Base-by-base conservation (phyloP, 2,888 invertebrate species). In the Coelopa pilipes region DNA sequence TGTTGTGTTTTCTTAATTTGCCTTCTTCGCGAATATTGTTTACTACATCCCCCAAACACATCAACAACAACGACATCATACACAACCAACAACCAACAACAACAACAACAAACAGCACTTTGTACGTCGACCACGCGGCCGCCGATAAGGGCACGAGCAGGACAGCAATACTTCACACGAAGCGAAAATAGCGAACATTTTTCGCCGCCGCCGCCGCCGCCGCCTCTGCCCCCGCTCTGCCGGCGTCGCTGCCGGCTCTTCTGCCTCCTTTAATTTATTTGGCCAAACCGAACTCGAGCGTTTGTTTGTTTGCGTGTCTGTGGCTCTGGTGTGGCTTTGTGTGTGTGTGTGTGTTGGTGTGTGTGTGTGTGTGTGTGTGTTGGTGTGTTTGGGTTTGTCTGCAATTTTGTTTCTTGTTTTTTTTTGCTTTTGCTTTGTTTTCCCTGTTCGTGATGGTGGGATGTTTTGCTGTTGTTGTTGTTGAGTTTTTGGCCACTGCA, bases 211-310 rank as follows among this genome's bases (percentile, higher is more conserved):
- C 17, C 17, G 15, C 17, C 7, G 57, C 0, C 21, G 17, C 11
- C 17, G 53, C 7, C 34, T 53, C 17, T 11, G 50, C 50, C 50
- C 50, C 1, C 50, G 50, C 50, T 50, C 15, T 55, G 15, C 17
- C 12, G 55, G 5, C 12, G 57, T 57, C 57, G 13, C 12, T 17
- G 46, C 13, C 34, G 34, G 34, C 34, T 34, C 34, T 34, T 34
- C 34, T 34, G 55, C 67, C 53, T 68, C 67, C 67, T 55, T 68
- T 68, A 68, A 69, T 57, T 57, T 69, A 59, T 59, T 69, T 59
- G 55, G 46, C 59, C 15, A 50, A 47, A 46, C 7, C 34, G 3
- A 50, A 47, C 15, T 1, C 34, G 3, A 34, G 34, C 7, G 34
- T 34, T 34, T 34, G 34, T 34, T 34, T 34, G 4, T 34, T 2